Evolutionary conservation across 2,113 vertebrate species (phyloP).

Genomic region (Ariopsis seemanni): DNA sequence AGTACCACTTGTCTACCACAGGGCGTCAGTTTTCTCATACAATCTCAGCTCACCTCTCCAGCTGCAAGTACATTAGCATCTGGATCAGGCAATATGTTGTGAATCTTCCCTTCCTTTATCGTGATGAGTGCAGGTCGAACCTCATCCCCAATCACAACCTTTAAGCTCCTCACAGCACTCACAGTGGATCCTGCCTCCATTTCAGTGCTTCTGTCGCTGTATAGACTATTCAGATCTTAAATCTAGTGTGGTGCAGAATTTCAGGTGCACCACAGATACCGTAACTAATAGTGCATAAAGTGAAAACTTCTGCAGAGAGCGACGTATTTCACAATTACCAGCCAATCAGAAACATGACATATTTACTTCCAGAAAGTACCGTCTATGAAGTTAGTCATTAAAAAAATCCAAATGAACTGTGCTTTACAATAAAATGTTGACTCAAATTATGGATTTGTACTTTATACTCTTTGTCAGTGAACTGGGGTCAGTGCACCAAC

Average conservation of each 20-base stretch:
- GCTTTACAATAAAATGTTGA: neutral
- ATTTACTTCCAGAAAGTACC: neutral
- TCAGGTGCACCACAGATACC: no score
- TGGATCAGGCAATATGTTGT: conserved; percentile 58
- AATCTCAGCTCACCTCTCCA: conserved; percentile 59
- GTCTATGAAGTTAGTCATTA: neutral
- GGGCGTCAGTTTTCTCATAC: conserved; percentile 4
- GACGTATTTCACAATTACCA: neutral
- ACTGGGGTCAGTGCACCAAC: neutral
- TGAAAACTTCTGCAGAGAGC: no score
- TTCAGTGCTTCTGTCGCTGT: neutral
- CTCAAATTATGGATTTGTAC: neutral
- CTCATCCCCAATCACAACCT: conserved; percentile 67
- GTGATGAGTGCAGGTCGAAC: conserved; percentile 71
- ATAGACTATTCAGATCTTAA: neutral
- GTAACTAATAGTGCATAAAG: no score
- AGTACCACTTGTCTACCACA: conserved; percentile 32
- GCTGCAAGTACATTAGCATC: conserved; percentile 41
- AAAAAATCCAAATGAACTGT: neutral
- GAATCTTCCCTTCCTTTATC: conserved; percentile 73
- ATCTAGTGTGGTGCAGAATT: no score
- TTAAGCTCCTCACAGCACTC: conserved; percentile 69
- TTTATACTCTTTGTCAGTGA: neutral
- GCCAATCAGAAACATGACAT: neutral
- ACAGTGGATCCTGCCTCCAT: conserved; percentile 71